Evolutionary conservation across 2,797 vertebrate genomes (phyloP).

Genomic region (Tadarida brasiliensis): DNA sequence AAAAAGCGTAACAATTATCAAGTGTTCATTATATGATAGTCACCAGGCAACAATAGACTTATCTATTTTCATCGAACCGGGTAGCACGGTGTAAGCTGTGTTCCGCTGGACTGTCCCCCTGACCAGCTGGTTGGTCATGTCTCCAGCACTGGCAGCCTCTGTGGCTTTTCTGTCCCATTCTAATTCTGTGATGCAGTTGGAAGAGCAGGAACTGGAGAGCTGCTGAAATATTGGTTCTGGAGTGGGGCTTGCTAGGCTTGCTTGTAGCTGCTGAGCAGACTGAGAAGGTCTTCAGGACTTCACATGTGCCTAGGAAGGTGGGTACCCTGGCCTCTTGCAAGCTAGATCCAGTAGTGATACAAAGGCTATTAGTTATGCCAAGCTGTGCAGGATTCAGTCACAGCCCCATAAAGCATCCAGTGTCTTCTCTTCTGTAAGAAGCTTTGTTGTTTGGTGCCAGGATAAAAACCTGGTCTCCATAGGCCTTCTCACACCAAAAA

Average conservation of each 20-base stretch:
- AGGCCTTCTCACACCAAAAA: conserved; percentile 32
- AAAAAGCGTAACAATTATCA: no score
- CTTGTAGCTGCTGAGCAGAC: background rate
- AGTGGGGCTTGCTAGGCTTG: background rate
- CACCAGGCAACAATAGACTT: no score
- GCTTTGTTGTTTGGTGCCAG: background rate
- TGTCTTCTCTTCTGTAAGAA: background rate
- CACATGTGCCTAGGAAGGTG: background rate
- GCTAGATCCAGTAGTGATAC: background rate
- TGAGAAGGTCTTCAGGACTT: background rate
- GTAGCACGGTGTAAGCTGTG: no score
- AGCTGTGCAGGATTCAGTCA: background rate
- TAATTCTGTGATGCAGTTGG: background rate
- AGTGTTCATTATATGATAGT: no score
- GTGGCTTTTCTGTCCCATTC: no score
- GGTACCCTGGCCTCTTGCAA: background rate
- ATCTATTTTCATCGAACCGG: no score
- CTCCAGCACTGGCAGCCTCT: no score
- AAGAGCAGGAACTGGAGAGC: background rate
- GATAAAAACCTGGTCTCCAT: conserved; percentile 30
- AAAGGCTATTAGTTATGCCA: background rate
- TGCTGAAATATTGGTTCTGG: background rate
- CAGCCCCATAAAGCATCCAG: no score
- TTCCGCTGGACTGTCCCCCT: no score
- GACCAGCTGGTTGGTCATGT: no score